Conservation (phyloP, 2,113 vertebrate species). For the Clarias gariepinus region DNA sequence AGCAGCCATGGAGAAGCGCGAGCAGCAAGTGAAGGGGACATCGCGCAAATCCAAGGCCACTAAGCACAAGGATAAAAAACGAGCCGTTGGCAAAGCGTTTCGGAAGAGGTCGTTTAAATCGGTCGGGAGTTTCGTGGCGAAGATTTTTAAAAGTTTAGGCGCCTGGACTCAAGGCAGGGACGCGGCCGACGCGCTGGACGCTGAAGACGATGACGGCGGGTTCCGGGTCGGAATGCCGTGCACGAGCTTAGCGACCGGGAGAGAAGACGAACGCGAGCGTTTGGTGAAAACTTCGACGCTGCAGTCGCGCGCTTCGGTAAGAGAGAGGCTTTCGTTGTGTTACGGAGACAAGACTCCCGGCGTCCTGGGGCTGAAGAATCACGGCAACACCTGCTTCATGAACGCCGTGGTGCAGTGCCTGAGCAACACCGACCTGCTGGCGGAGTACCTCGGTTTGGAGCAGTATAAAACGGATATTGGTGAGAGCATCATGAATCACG, state of each 20-base stretch:
- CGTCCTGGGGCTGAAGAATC: conserved; percentile 91
- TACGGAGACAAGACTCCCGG: conserved; percentile 81
- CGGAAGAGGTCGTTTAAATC: conserved; percentile 81
- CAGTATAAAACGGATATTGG: conserved; percentile 68
- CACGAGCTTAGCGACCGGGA: conserved; percentile 52
- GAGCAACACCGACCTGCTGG: conserved; percentile 97
- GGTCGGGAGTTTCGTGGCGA: conserved; percentile 87
- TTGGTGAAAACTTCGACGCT: conserved; percentile 44
- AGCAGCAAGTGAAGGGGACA: conserved; percentile 41
- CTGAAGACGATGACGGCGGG: conserved; percentile 72
- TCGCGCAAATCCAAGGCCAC: conserved; percentile 66
- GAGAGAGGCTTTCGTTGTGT: conserved; percentile 38
- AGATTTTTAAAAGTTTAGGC: conserved; percentile 86
- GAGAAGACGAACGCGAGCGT: conserved; percentile 71
- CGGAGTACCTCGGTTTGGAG: conserved; percentile 91
- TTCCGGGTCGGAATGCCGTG: conserved; percentile 67
- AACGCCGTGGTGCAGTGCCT: conserved; percentile 97
- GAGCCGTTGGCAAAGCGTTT: conserved; percentile 86
- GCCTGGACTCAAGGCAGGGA: conserved; percentile 83
- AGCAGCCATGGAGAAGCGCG: conserved; percentile 48
- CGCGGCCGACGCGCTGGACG: conserved; percentile 72
- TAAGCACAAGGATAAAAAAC: conserved; percentile 86
- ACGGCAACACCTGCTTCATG: conserved; percentile 99
- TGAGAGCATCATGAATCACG: conserved; percentile 69
- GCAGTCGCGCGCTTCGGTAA: conserved; percentile 18